Evolutionary conservation across 2,113 vertebrate species (phyloP).

Genomic region (Dromas ardeola): DNA sequence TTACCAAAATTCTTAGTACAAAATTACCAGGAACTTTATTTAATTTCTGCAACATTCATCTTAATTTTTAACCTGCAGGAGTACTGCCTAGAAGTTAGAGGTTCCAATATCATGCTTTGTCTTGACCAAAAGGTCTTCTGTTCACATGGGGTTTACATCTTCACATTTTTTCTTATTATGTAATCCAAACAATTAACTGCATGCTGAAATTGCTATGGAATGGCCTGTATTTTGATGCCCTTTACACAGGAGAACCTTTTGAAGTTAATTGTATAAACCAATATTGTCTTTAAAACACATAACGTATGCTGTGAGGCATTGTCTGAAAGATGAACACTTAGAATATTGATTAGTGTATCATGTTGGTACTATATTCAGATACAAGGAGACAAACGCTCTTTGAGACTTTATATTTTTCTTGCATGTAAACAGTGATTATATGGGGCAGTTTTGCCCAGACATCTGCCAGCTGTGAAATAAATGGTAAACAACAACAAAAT

Average conservation of each 20-base stretch:
- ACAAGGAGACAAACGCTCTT: background rate
- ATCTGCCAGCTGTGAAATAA: background rate
- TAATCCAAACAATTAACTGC: background rate
- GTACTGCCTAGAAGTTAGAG: background rate
- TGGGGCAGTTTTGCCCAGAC: background rate
- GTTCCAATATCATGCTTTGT: background rate
- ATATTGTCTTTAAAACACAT: background rate
- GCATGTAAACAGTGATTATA: background rate
- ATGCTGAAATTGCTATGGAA: background rate
- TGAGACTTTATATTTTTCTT: background rate
- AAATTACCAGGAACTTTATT: background rate
- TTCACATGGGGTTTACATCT: background rate
- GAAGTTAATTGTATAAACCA: background rate
- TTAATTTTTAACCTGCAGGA: background rate
- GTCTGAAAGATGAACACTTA: background rate
- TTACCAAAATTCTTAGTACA: background rate
- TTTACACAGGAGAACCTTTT: background rate
- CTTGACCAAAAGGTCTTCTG: background rate
- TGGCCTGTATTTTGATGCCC: background rate
- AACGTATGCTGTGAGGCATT: background rate
- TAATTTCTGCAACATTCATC: background rate
- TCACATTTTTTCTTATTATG: background rate
- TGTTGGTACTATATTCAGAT: background rate
- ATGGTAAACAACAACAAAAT: background rate
- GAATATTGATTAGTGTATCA: background rate